These are phyloP conservation scores for Pseudochirops cupreus DNA, from an alignment of 2,797 vertebrate species.

Conservation along the genomic window DNA sequence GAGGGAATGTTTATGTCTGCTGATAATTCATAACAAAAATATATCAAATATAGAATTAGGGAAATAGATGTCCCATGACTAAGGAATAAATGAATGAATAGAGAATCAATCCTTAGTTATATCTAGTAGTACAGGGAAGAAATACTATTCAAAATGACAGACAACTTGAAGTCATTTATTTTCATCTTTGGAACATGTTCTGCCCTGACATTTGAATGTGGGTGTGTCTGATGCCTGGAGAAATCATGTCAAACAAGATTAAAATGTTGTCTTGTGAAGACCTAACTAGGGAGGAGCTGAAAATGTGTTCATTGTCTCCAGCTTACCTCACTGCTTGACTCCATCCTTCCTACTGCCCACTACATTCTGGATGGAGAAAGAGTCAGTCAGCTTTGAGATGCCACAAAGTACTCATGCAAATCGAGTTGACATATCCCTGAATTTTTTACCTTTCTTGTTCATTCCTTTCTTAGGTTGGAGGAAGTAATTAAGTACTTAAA, in stretches of 20 bases:
- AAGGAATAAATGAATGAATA: background rate
- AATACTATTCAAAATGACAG: background rate
- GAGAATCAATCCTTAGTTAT: slow-evolving; percentile 18
- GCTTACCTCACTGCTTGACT: background rate
- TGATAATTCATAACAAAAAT: background rate
- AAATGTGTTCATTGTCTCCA: background rate
- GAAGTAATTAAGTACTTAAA: slow-evolving; percentile 1
- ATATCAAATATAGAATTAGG: background rate
- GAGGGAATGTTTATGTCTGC: background rate
- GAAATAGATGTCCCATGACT: slow-evolving; percentile 21
- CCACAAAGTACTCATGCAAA: slow-evolving; percentile 26
- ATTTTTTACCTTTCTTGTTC: slow-evolving; percentile 42
- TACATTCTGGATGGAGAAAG: background rate
- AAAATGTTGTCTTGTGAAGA: slow-evolving; percentile 30
- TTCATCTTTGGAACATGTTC: background rate
- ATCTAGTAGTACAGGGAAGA: background rate
- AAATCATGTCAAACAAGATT: background rate
- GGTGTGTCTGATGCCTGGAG: slow-evolving; percentile 13
- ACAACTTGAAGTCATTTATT: background rate
- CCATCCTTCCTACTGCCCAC: background rate
- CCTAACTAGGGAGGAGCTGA: background rate
- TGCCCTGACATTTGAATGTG: slow-evolving; percentile 13
- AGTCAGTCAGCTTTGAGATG: background rate
- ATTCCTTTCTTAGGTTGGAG: slow-evolving; percentile 16
- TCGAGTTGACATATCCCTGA: background rate